A percentile compares a stretch with the other conserved stretches of the same genome.
phyloP scores from a whole-genome alignment of 2,888 invertebrate genomes.

The Bellardia bayeri region DNA sequence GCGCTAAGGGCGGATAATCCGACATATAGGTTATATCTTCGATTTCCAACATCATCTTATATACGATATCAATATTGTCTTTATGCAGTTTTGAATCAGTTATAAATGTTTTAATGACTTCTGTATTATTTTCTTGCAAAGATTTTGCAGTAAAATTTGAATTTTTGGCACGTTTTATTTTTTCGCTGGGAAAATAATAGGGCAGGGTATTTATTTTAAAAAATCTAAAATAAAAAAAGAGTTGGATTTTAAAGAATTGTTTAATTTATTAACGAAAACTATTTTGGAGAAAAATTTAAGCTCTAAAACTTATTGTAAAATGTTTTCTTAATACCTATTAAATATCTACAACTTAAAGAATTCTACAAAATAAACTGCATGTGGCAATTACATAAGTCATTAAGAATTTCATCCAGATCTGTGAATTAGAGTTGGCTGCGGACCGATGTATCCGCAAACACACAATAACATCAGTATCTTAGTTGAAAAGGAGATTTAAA shows the following conservation, averaged over 20 bases:
- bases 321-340: too few relatives aligned
- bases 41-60: conserved; percentile 77
- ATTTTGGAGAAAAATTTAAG: too few relatives aligned
- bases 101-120: conserved; percentile 50
- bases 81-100: conserved; percentile 29
- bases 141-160: conserved; percentile 64
- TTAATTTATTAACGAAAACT: neutral
- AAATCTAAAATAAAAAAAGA: conserved; percentile 22
- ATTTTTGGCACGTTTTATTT: conserved; percentile 65
- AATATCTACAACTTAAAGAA: too few relatives aligned
- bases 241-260: neutral
- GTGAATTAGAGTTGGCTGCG: too few relatives aligned
- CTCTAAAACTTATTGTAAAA: too few relatives aligned
- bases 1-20: conserved; percentile 73
- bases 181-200: conserved; percentile 62
- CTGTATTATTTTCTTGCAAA: conserved; percentile 48
- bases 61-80: conserved; percentile 76
- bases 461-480: too few relatives aligned
- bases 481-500: too few relatives aligned
- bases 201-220: conserved; percentile 30
- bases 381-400: too few relatives aligned
- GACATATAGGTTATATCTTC: conserved; percentile 78
- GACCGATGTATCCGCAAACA: too few relatives aligned
- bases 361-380: too few relatives aligned
- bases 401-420: too few relatives aligned